These are phyloP conservation scores for Dendrocopos noguchii DNA, from an alignment of 2,113 vertebrate species.

Conservation along the genomic window DNA sequence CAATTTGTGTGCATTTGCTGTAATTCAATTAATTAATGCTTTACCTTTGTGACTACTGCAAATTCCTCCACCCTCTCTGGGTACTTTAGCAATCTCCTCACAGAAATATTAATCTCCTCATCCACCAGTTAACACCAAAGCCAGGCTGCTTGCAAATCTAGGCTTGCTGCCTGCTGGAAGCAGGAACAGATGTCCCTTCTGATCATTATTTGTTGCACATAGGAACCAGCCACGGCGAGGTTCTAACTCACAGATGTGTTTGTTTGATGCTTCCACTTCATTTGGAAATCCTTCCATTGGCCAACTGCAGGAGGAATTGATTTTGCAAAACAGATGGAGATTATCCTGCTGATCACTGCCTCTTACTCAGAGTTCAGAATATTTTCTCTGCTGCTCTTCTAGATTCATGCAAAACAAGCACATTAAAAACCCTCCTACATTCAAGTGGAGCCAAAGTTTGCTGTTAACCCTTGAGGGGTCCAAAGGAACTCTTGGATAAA, in stretches of 20 bases:
- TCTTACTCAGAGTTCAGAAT: constrained; percentile 60
- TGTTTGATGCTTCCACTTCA: background rate
- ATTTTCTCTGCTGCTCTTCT: constrained; percentile 14
- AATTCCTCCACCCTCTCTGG: background rate
- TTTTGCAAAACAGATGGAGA: constrained; percentile 51
- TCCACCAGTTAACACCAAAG: background rate
- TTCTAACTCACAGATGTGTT: background rate
- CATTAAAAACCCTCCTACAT: background rate
- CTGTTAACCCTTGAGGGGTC: background rate
- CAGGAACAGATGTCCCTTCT: background rate
- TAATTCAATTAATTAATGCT: background rate
- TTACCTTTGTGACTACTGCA: background rate
- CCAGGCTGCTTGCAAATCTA: background rate
- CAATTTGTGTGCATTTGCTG: rapidly evolving
- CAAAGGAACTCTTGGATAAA: background rate
- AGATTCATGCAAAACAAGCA: constrained; percentile 2
- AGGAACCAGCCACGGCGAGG: background rate
- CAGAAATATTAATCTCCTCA: background rate
- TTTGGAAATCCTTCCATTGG: background rate
- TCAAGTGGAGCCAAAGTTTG: background rate
- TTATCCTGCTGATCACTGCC: constrained; percentile 33
- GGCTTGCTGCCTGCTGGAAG: background rate
- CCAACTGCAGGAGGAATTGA: background rate
- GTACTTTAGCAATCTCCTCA: background rate
- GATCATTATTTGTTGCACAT: background rate